Evolutionary conservation across 1,140 invertebrate species (phyloP), one percentile per base, ranked within the genome.

Genomic region (Trichomalopsis sarcophagae): DNA sequence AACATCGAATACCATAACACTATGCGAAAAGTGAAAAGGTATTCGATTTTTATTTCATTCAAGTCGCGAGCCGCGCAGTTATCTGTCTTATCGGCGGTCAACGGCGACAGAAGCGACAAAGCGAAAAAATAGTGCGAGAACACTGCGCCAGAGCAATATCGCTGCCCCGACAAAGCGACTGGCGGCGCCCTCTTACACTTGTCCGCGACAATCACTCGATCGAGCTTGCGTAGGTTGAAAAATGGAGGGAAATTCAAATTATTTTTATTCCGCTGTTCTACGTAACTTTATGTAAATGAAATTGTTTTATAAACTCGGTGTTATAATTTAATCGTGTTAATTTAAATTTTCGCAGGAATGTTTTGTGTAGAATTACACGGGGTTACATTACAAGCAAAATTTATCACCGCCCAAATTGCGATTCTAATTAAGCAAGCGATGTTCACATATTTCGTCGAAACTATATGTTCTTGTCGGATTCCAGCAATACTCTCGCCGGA

Each of bases 21-120:
- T 17, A 21, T 62, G 9, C 55, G 2, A n/a, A n/a, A 62, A 62
- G 0, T 5, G 55, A n/a, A 7, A 62, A 62, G 5, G 1, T 9
- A 62, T 5, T n/a, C 6, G 55, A 62, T 62, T 62, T 62, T 62
- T 9, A n/a, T n/a, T 62, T 62, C 6, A 62, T 62, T 62, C 17
- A 5, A 5, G 6, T n/a, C 7, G 17, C 36, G 36, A 33, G 44
- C 21, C 23, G 13, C 2, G 13, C 47, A 82, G 81, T 75, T 76
- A 44, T 62, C 81, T 82, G 73, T 40, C 7, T 82, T 82, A 82
- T 82, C 81, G 81, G 81, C 68, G 27, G 80, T 36, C 68, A 73
- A 21, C 14, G 33, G 21, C 36, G 62, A 77, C 76, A 47, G 44
- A 55, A 55, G n/a, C 27, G 55, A 17, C 55, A 62, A 36, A 74